phyloP scores from a whole-genome alignment of 2,888 invertebrate species.

The Frankliniella intonsa region DNA sequence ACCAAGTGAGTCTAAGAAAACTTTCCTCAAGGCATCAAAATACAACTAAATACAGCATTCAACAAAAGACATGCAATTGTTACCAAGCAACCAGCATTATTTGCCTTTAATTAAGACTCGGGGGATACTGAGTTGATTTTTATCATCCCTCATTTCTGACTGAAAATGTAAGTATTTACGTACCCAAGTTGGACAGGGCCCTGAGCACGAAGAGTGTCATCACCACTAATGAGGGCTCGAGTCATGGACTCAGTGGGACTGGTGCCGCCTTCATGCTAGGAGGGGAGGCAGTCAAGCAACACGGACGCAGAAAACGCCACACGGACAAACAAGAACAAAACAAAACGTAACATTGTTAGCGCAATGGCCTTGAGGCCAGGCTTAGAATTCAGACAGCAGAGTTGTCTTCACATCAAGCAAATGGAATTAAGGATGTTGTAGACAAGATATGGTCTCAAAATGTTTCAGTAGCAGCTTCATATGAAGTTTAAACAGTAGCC shows the following conservation, averaged over 20 bases:
- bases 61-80: conserved; percentile 29
- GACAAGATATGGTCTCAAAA: background rate
- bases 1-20: background rate
- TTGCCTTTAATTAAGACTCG: background rate
- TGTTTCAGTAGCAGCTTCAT: background rate
- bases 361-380: conserved; percentile 42
- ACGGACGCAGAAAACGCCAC: conserved; percentile 30
- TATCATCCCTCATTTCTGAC: conserved; percentile 3
- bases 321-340: conserved; percentile 55
- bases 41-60: conserved; percentile 29
- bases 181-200: conserved; percentile 94
- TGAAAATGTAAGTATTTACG: conserved; percentile 53
- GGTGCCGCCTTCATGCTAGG: conserved; percentile 82
- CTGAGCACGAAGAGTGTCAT: conserved; percentile 73
- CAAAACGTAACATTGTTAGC: conserved; percentile 48
- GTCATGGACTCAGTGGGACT: conserved; percentile 94
- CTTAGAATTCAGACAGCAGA: conserved; percentile 35
- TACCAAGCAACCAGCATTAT: conserved; percentile 15
- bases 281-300: conserved; percentile 34
- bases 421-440: background rate
- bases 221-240: conserved; percentile 90
- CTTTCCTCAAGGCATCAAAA: background rate
- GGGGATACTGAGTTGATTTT: background rate
- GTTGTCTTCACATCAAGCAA: conserved; percentile 34
- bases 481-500: too few relatives aligned